phyloP scores from a whole-genome alignment of 2,888 invertebrate genomes.

The Catocala sponsa region DNA sequence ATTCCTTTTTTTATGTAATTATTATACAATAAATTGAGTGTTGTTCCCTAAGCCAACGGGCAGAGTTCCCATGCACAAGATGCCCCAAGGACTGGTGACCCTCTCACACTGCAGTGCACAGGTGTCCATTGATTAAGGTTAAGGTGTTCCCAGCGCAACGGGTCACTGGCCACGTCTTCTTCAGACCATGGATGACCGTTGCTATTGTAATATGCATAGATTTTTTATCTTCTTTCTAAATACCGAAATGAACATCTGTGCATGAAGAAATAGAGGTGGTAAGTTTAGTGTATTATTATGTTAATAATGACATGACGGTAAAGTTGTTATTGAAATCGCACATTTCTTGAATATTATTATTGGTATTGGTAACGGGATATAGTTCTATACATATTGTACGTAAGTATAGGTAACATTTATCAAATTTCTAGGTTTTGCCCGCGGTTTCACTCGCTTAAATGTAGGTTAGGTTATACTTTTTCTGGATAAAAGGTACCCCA shows the following conservation, averaged over 20 bases:
- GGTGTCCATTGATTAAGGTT: conserved; percentile 83
- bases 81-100: conserved; percentile 68
- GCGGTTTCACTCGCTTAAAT: too few relatives aligned
- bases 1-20: background rate
- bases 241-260: conserved; percentile 17
- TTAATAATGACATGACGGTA: background rate
- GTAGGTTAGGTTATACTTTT: too few relatives aligned
- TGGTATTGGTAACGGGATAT: too few relatives aligned
- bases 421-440: too few relatives aligned
- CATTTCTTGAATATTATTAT: too few relatives aligned
- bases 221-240: conserved; percentile 32
- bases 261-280: background rate
- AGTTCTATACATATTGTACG: too few relatives aligned
- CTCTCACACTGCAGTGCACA: conserved; percentile 60
- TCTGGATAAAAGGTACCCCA: too few relatives aligned
- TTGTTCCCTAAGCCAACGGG: conserved; percentile 53
- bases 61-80: conserved; percentile 83
- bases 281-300: background rate
- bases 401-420: too few relatives aligned
- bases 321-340: too few relatives aligned
- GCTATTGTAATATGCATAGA: conserved; percentile 57
- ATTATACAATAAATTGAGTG: background rate
- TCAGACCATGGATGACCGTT: conserved; percentile 79
- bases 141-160: conserved; percentile 81
- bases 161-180: conserved; percentile 73